A percentile compares a stretch with the other conserved stretches of the same genome.
Conservation (phyloP, 2,113 vertebrate genomes). For the Micromys minutus region DNA sequence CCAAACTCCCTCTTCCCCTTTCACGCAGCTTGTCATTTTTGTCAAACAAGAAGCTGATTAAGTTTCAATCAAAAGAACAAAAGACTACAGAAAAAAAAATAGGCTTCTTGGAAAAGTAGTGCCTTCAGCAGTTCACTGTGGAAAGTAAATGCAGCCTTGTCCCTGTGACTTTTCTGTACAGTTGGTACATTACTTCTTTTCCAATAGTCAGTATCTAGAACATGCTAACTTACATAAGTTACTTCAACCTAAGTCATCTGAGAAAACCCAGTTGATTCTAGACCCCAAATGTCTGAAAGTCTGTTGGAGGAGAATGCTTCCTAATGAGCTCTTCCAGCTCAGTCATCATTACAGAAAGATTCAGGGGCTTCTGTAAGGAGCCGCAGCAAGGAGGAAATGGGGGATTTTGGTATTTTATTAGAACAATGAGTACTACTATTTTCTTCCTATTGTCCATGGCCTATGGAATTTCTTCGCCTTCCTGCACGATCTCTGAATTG, state of each 20-base stretch:
- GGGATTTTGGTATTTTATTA: background rate
- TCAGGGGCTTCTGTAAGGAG: background rate
- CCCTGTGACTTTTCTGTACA: constrained; percentile 23
- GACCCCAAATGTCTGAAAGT: background rate
- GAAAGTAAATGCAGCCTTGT: constrained; percentile 34
- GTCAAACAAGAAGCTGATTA: constrained; percentile 80
- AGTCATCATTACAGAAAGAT: background rate
- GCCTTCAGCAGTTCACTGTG: constrained; percentile 59
- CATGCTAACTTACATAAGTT: background rate
- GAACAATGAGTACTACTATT: background rate
- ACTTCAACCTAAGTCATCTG: background rate
- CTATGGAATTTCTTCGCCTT: background rate
- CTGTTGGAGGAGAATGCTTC: background rate
- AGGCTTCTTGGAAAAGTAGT: constrained; percentile 64
- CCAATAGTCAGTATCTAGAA: background rate
- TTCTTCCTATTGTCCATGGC: background rate
- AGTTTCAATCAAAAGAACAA: constrained; percentile 81
- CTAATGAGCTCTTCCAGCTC: background rate
- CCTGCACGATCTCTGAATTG: background rate
- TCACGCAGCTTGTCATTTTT: constrained; percentile 77
- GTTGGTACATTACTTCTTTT: background rate
- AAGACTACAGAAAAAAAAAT: constrained; percentile 58
- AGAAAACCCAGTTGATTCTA: background rate
- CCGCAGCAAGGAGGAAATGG: background rate
- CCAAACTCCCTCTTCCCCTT: constrained; percentile 71